Conservation (phyloP, 2,888 invertebrate species). For the Campoplex nolae region DNA sequence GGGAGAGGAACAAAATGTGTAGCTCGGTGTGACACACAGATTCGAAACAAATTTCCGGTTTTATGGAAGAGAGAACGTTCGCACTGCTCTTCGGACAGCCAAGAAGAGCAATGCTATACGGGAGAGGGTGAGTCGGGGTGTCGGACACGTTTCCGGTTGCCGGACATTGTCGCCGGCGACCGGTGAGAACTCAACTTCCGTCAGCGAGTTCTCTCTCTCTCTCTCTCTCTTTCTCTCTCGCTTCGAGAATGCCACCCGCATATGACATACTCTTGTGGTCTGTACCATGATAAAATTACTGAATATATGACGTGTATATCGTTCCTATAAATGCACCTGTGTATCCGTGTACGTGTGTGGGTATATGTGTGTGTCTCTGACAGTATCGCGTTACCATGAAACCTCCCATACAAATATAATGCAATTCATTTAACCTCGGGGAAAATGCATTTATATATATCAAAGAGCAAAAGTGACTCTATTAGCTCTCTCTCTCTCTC, state of each 20-base stretch:
- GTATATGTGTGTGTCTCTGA: background rate
- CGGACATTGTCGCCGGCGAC: slow-evolving; percentile 63
- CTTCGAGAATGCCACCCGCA: slow-evolving; percentile 1
- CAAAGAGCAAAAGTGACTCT: background rate
- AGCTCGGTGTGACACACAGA: slow-evolving; percentile 34
- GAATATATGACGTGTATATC: background rate
- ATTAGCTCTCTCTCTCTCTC: background rate
- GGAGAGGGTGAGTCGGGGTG: slow-evolving; percentile 5
- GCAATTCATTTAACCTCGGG: slow-evolving; percentile 12
- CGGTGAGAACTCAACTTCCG: slow-evolving; percentile 61
- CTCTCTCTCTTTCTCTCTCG: background rate
- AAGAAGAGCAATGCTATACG: slow-evolving; percentile 17
- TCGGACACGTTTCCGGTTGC: slow-evolving; percentile 61
- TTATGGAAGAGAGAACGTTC: slow-evolving; percentile 41
- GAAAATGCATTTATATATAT: background rate
- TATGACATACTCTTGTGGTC: slow-evolving; percentile 43
- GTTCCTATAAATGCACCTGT: background rate
- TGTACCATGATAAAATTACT: slow-evolving; percentile 26
- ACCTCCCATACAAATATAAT: background rate
- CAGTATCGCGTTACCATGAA: slow-evolving; percentile 22
- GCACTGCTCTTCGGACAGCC: slow-evolving; percentile 6
- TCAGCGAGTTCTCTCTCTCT: slow-evolving; percentile 8
- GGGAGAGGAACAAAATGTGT: background rate
- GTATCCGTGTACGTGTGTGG: background rate
- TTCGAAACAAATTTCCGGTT: slow-evolving; percentile 67